Conservation (phyloP, 2,888 invertebrate genomes). For the Drosophila cyrtoloma region DNA sequence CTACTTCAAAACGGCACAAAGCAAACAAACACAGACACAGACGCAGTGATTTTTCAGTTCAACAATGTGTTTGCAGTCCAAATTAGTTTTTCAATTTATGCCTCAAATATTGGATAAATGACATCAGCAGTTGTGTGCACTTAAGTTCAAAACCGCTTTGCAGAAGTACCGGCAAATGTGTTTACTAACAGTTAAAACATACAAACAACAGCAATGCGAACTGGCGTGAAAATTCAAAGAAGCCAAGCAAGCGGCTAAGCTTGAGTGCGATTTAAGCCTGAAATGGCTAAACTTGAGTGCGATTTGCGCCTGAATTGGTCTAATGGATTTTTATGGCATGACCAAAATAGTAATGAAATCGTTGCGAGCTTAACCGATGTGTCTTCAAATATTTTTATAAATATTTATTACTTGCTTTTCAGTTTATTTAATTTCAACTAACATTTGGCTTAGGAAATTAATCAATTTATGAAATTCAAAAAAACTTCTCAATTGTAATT, state of each 20-base stretch:
- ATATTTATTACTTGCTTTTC: neutral
- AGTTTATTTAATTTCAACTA: neutral
- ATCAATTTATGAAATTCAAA: neutral
- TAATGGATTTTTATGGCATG: constrained; percentile 27
- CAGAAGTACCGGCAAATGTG: constrained; percentile 27
- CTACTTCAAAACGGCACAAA: constrained; percentile 28
- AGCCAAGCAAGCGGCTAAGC: constrained; percentile 29
- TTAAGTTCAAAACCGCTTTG: constrained; percentile 28
- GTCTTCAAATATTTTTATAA: neutral
- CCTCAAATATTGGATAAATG: constrained; percentile 71
- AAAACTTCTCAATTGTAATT: neutral
- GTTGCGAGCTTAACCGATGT: neutral
- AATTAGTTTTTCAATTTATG: constrained; percentile 69
- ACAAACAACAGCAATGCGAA: constrained; percentile 39
- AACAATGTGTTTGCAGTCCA: constrained; percentile 61
- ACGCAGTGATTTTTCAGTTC: constrained; percentile 39
- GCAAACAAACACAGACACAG: constrained; percentile 17
- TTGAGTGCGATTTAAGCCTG: constrained; percentile 7
- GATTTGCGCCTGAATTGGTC: constrained; percentile 24
- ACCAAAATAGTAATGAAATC: constrained; percentile 23
- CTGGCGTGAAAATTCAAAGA: constrained; percentile 55
- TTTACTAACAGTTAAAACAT: constrained; percentile 42
- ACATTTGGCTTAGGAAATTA: neutral
- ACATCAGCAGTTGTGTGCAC: constrained; percentile 59
- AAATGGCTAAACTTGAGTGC: constrained; percentile 15